Conservation (phyloP, 2,888 invertebrate genomes). For the Plagodis pulveraria region DNA sequence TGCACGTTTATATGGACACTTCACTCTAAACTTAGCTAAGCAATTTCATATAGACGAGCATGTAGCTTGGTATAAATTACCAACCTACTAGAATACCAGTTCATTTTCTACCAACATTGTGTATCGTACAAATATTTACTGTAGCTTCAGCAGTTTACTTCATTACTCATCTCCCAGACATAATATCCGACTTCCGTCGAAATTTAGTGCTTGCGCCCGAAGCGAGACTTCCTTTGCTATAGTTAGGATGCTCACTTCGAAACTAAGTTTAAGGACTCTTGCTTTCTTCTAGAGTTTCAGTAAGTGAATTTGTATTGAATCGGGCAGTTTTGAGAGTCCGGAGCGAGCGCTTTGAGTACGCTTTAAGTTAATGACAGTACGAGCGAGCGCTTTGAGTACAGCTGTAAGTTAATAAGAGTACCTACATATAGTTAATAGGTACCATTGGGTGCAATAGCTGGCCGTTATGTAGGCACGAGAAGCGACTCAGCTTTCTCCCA, state of each 20-base stretch:
- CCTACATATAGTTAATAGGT: too few species aligned
- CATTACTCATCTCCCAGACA: conserved; percentile 37
- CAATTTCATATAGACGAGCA: not conserved
- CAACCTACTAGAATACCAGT: not conserved
- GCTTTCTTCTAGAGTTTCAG: conserved; percentile 19
- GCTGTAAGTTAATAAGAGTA: not conserved
- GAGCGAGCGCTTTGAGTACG: conserved; percentile 3
- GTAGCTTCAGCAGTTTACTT: conserved; percentile 26
- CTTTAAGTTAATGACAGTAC: conserved; percentile 2
- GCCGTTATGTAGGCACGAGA: conserved; percentile 44
- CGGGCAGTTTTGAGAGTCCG: not conserved
- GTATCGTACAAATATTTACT: conserved; percentile 25
- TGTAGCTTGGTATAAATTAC: not conserved
- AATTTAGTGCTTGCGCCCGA: conserved; percentile 29
- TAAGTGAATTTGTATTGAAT: conserved; percentile 12
- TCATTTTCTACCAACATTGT: conserved; percentile 11
- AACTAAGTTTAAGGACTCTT: conserved; percentile 17
- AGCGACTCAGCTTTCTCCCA: conserved; percentile 66
- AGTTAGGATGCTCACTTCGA: conserved; percentile 14
- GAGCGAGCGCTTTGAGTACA: not conserved
- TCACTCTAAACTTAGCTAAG: conserved; percentile 1
- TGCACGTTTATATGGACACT: conserved; percentile 4
- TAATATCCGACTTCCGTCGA: conserved; percentile 36
- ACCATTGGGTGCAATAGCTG: conserved; percentile 22
- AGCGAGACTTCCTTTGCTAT: conserved; percentile 16